Percentiles rank a stretch among this genome's conserved stretches.
phyloP scores from a whole-genome alignment of 1,140 invertebrate species.

The Rhyacophila brunnea region DNA sequence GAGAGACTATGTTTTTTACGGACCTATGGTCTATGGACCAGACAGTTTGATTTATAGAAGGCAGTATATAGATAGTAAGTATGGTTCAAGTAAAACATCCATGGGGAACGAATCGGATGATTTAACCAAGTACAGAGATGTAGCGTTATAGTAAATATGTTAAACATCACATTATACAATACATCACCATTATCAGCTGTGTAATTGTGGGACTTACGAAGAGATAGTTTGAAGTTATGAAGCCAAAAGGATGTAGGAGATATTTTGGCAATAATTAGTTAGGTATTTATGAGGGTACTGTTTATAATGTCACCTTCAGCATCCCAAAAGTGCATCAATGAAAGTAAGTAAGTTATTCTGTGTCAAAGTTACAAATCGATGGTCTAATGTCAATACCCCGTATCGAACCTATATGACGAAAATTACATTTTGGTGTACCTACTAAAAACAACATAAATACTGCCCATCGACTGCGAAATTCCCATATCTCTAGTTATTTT shows the following conservation, averaged over 20 bases:
- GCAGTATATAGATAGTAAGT: slow-evolving; percentile 32
- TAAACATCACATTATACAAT: too few relatives aligned
- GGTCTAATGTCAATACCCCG: too few relatives aligned
- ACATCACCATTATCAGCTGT: neutral
- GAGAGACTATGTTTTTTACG: slow-evolving; percentile 48
- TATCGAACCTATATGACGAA: too few relatives aligned
- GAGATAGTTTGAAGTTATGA: neutral
- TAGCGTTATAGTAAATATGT: slow-evolving; percentile 41
- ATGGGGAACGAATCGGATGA: slow-evolving; percentile 55
- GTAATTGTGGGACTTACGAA: neutral
- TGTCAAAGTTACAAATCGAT: too few relatives aligned
- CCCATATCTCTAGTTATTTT: too few relatives aligned
- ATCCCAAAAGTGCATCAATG: too few relatives aligned
- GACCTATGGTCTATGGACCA: slow-evolving; percentile 29
- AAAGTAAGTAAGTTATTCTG: too few relatives aligned
- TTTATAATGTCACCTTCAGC: too few relatives aligned
- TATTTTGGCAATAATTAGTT: neutral
- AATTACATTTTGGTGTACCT: too few relatives aligned
- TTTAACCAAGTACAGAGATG: slow-evolving; percentile 54
- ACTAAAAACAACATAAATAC: too few relatives aligned
- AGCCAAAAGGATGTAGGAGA: neutral
- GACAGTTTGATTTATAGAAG: slow-evolving; percentile 28
- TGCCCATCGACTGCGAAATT: too few relatives aligned
- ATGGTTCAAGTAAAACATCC: slow-evolving; percentile 50
- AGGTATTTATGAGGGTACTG: too few relatives aligned